Evolutionary conservation across 2,888 invertebrate genomes (phyloP), one percentile per base, ranked within the genome.

Genomic region (Baccha elongata): DNA sequence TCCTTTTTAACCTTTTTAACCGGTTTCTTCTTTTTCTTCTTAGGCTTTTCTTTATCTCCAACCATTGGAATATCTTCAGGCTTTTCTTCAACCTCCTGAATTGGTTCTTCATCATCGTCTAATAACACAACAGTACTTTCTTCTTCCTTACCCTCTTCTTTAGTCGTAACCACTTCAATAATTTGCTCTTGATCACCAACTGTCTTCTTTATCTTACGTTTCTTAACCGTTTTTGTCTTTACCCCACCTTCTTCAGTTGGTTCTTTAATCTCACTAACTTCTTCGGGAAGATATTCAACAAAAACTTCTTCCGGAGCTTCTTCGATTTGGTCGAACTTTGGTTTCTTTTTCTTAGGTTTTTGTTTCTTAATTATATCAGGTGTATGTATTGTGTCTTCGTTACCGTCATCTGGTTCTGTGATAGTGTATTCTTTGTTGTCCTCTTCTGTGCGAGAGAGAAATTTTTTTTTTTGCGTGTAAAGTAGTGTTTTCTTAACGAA

Each of bases 401-500:
- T 87, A 86, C 88, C 89, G 88, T 90, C 90, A 87, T 90, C 90
- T 84, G 90, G 90, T 88, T 90, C 90, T 87, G 87, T 89, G 86
- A 90, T 90, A 85, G 90, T 90, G 90, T 89, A 88, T 79, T 87
- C 87, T 88, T 88, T 89, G 89, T 86, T 88, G 88, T 88, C 87
- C 86, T 87, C 87, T 87, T 88, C 89, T 89, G 88, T 87, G 86
- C 88, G 83, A 87, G 85, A 87, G 85, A 88, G 85, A 86, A 87
- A 86, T 88, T 85, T 65, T 71, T 73, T 58, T 62, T 83, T 83
- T 72, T 60, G 11, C 62, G 72, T 78, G 83, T 83, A 76, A 83
- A 68, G 72, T 78, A 23, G 55, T 71, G 76, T 78, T 55, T 53
- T 62, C 37, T 44, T 53, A 23, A 68, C 68, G 53, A 68, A 68